Evolutionary conservation across 1,140 invertebrate species (phyloP), one percentile per base, ranked within the genome.

Genomic region (Drosophila eugracilis): DNA sequence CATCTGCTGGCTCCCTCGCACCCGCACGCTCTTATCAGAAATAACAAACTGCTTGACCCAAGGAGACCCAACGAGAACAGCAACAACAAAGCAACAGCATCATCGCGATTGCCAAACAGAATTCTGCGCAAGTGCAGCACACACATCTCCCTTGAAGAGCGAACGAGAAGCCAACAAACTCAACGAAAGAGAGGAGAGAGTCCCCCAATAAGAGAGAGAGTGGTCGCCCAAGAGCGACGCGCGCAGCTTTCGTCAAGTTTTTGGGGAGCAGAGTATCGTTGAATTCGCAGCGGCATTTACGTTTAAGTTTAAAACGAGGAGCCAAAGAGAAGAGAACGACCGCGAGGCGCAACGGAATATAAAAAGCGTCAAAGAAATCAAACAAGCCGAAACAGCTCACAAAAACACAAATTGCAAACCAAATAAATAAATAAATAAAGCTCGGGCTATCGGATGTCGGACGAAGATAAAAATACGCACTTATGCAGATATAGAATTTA

Each of bases 331-430:
- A 71, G 73, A 34, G 63, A 67, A 70, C 70, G 70, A 74, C 69
- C 70, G 67, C 69, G 67, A 72, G 77, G 59, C 72, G 81, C 81
- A 66, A 81, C 83, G 81, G 77, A 85, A 85, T 81, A 73, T 45
- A 62, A 85, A 86, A 81, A 50, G 81, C 81, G 81, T 22, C 63
- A 41, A 55, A 66, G 71, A 14, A 54, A 53, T 37, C 7, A 44
- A 59, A 30, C 30, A 65, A 66, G 42, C 36, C 69, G 58, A 67
- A 78, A 21, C 53, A 30, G 17, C 22, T 44, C 42, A 6, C 12
- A 45, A 39, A 54, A 50, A 67, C 58, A 67, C 55, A 34, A 59
- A 53, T 32, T 34, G 34, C 24, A 50, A 71, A 44, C 15, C n/a
- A 52, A 28, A 73, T 28, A 73, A 69, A 50, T 28, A 73, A 69